Evolutionary conservation across 2,888 invertebrate species (phyloP).

Genomic region (Rhabditoides inermis): DNA sequence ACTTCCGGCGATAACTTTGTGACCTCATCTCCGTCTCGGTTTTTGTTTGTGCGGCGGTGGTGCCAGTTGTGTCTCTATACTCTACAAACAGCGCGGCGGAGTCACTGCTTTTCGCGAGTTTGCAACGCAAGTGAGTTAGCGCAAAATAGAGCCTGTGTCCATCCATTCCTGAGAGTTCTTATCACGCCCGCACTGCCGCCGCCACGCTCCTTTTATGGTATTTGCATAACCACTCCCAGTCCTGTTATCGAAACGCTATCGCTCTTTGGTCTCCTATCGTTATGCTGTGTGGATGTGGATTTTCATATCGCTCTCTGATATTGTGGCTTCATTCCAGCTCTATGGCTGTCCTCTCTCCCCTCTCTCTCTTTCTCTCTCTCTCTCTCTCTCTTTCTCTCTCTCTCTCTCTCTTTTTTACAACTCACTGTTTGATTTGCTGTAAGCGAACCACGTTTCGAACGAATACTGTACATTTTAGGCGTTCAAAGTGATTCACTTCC

Average conservation of each 20-base stretch:
- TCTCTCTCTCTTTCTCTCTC: background rate
- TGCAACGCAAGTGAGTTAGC: slow-evolving; percentile 4
- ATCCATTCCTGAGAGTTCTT: slow-evolving; percentile 1
- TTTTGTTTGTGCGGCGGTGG: background rate
- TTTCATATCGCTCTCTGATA: no score
- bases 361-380: background rate
- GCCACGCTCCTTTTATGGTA: no score
- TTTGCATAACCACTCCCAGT: no score
- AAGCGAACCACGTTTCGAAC: no score
- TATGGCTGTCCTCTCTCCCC: background rate
- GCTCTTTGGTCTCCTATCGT: background rate
- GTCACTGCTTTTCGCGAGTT: slow-evolving; percentile 4
- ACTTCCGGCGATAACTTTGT: background rate
- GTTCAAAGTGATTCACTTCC: no score
- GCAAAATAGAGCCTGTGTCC: slow-evolving; percentile 8
- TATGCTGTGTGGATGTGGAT: no score
- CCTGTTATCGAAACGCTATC: background rate
- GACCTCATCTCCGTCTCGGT: background rate
- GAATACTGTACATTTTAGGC: no score
- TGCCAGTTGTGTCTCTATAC: no score
- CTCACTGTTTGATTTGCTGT: no score
- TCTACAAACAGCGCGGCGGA: no score
- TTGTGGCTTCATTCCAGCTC: background rate
- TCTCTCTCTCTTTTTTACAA: background rate
- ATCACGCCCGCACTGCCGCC: no score